These are phyloP conservation scores for Harpagoxenus sublaevis DNA, from an alignment of 2,888 invertebrate genomes.

Conservation along the genomic window DNA sequence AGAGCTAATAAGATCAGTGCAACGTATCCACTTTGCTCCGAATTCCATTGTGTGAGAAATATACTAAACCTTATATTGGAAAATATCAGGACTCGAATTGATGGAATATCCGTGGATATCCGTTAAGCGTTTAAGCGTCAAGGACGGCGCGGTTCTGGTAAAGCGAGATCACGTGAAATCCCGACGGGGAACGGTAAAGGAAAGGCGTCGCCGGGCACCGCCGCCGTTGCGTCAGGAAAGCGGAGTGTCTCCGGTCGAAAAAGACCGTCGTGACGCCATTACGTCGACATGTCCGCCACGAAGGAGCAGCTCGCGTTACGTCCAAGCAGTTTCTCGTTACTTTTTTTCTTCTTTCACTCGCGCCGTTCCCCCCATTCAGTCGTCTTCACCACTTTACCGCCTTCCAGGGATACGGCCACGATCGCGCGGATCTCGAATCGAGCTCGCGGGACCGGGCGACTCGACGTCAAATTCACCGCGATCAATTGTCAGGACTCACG, in stretches of 20 bases:
- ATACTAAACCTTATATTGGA: not conserved
- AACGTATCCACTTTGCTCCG: no score
- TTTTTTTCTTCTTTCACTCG: constrained; percentile 12
- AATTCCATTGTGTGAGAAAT: not conserved
- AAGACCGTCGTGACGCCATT: constrained; percentile 77
- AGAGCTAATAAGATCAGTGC: not conserved
- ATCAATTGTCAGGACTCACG: not conserved
- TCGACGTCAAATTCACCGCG: not conserved
- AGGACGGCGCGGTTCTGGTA: no score
- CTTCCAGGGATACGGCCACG: not conserved
- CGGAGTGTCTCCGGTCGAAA: constrained; percentile 66
- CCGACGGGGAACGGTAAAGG: not conserved
- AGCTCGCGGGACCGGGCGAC: not conserved
- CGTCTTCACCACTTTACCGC: not conserved
- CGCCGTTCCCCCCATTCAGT: not conserved
- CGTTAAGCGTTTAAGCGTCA: not conserved
- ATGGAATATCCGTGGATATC: not conserved
- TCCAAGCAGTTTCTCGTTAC: constrained; percentile 4
- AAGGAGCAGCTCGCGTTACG: constrained; percentile 55
- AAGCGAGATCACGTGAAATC: not conserved
- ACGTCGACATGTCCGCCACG: constrained; percentile 76
- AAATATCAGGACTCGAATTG: not conserved
- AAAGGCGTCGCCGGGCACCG: constrained; percentile 51
- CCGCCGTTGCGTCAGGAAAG: constrained; percentile 58
- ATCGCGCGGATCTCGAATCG: not conserved